Evolutionary conservation across 2,888 invertebrate genomes (phyloP), one percentile per base, ranked within the genome.

Genomic region (Pachliopta kotzebuea): DNA sequence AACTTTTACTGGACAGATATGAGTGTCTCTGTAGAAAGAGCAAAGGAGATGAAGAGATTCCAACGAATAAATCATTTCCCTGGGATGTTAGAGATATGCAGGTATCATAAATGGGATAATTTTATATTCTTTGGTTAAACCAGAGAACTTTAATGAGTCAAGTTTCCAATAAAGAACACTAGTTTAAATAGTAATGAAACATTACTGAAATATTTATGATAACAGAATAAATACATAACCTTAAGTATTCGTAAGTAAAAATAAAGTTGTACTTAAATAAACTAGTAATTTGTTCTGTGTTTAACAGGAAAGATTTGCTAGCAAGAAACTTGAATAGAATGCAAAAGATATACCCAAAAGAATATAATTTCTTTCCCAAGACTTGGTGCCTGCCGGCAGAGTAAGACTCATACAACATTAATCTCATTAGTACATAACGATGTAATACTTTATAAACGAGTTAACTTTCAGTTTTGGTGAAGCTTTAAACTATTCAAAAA

Each of bases 11-110:
- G 98, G 98, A 96, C 96, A 0, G 98, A 98, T 80, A 94, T 95
- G 76, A 95, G 96, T 71, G 95, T 98, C 23, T 95, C 97, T 14
- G 94, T 97, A 2, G 97, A 98, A 76, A 87, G 96, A 61, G 97
- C 96, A 56, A 97, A 97, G 84, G 96, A 96, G 74, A 97, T 98
- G 97, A 97, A 97, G 84, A 93, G 97, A 68, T 98, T 95, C 84
- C 96, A 98, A 89, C 96, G 97, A 80, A 96, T 98, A 67, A 98
- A 98, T 83, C 98, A 98, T 86, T 98, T 98, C 81, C 98, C 98
- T 1, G 97, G 97, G 62, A 97, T 97, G 96, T 92, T 94, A 72
- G 97, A 97, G 82, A 96, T 97, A 70, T 97, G 96, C 86, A 92
- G 92, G 92, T 89, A 60, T 45, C 2, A 21, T 14, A 11, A 11